phyloP scores from a whole-genome alignment of 1,140 invertebrate genomes.

The Brachionus rubens region DNA sequence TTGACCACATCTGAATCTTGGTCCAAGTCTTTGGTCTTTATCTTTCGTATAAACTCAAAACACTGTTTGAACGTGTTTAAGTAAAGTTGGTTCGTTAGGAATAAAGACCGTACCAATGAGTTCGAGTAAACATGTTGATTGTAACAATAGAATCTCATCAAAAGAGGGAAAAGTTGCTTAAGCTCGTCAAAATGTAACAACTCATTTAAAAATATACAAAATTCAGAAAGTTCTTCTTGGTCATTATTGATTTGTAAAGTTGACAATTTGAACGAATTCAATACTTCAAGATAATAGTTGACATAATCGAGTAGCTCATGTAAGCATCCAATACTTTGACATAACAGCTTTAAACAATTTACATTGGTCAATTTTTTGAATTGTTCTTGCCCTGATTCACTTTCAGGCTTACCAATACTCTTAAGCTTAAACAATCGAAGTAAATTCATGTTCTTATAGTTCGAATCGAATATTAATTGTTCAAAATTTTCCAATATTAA shows the following conservation, averaged over 20 bases:
- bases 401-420: not conserved
- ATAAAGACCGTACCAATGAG: not conserved
- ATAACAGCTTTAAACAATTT: slow-evolving; percentile 11
- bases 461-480: slow-evolving; percentile 45
- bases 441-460: slow-evolving; percentile 36
- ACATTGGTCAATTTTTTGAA: slow-evolving; percentile 34
- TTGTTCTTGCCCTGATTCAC: not conserved
- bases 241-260: too few relatives aligned
- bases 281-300: not conserved
- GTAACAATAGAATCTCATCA: slow-evolving; percentile 41
- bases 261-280: slow-evolving; percentile 5
- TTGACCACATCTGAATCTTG: not conserved
- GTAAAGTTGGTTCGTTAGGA: slow-evolving; percentile 21
- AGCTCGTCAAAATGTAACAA: slow-evolving; percentile 23
- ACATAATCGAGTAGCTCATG: not conserved
- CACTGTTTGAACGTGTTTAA: slow-evolving; percentile 7
- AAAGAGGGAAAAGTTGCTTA: slow-evolving; percentile 1
- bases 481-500: slow-evolving; percentile 43
- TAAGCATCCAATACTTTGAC: not conserved
- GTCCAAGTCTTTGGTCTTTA: not conserved
- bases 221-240: not conserved
- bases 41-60: not conserved
- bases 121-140: slow-evolving; percentile 37
- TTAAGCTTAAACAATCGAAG: not conserved
- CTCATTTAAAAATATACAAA: slow-evolving; percentile 8